Base-by-base conservation (phyloP, 2,888 invertebrate genomes). In the Gasteruption jaculator region DNA sequence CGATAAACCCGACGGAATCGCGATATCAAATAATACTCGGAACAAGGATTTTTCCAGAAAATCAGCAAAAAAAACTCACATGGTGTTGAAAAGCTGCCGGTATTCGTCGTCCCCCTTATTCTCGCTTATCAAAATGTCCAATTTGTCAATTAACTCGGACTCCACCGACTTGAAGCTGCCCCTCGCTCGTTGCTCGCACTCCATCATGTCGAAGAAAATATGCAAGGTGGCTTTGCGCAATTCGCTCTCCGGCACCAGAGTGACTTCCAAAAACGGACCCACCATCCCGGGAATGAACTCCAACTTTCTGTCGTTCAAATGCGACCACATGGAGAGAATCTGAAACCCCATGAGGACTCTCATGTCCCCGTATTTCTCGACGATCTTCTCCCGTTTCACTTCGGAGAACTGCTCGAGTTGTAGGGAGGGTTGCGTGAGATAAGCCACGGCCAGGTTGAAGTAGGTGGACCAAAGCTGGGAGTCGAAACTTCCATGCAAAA, bases 61-160 rank as follows among this genome's bases (percentile, higher is more conserved):
- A 34, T 16, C 22, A n/a, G n/a, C 36, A 36, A 25, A 26, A 18
- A 43, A 36, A 53, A 86, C 92, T 90, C 76, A 94, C 94, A 94
- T 93, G 38, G 91, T 90, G 62, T 92, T 90, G 68, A 95, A 95
- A n/a, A 95, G 78, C 48, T 90, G 81, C 45, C 91, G 77, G 65
- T 94, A 95, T 63, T 93, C 91, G 62, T 91, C 90, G 58, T 95
- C 94, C 0, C 94, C 94, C 64, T 93, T 91, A 68, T 92, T 91
- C 61, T 92, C 90, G 43, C 91, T 91, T 31, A 95, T 89, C 18
- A 93, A 74, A 49, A 91, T 86, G 73, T 95, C 95, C 54, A 94
- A 73, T 65, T 94, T 93, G 64, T 95, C 94, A 36, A 95, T 94
- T 4, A 96, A 73, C 54, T 94, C 93, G 14, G 90, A 90, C 65